Evolutionary conservation across 1,140 invertebrate species (phyloP), one percentile per base, ranked within the genome.

Genomic region (Zaprionus camerounensis): DNA sequence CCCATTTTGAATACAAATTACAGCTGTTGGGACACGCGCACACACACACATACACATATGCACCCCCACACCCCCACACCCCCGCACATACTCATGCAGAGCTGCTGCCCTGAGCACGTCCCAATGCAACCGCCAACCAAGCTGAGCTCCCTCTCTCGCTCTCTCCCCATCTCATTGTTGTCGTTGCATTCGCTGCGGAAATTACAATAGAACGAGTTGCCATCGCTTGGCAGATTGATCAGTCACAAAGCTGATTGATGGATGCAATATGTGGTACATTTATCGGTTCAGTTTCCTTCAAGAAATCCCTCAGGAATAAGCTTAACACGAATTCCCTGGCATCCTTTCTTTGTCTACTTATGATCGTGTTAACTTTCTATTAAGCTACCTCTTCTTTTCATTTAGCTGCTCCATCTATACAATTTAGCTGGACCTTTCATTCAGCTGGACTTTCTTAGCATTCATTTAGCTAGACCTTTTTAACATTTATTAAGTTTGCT

Each of bases 1-100:
- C 46, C 68, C 71, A 88, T 84, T 83, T 83, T 83, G 84, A 88
- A 81, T 88, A 88, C 84, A 87, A 87, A 87, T 88, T 88, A 78
- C 61, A 75, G 28, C 58, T 28, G 57, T 59, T 59, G 20, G 22
- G 57, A 59, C 36, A 24, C 36, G 38, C 31, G 22, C 20, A 5
- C 44, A 44, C 22, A 41, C 28, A 20, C 20, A 20, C 20, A 17
- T n/a, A 51, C 31, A 38, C 12, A 13, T 26, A 38, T 28, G 6
- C 26, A 34, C 9, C 1, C 31, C 0, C 0, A 7, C 26, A 34
- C 9, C 1, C 31, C 0, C 3, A 9, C 9, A 31, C 28, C 28
- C 7, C 31, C 62, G 36, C 46, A 22, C 38, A 13, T 26, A 41
- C 49, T 4, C 34, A 20, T 26, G 22, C 11, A 24, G 41, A 2